Base-by-base conservation (phyloP, 2,888 invertebrate species). In the Stomorhina lunata region DNA sequence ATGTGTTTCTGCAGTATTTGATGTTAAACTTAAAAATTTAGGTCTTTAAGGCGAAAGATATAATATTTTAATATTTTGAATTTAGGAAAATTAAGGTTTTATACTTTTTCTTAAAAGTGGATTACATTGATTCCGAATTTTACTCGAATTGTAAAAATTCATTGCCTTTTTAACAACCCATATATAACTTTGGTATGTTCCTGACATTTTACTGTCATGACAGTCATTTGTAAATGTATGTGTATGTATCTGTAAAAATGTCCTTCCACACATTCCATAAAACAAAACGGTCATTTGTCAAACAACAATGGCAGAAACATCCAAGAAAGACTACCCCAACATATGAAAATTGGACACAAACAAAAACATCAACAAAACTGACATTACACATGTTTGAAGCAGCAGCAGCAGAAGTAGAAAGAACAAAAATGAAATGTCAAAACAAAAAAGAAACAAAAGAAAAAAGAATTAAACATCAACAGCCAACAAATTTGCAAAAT, bases 291-390 rank as follows among this genome's bases (percentile, higher is more conserved):
- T 65, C 65, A 80, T 71, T 76, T 81, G 65, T 76, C 80, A 81
- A 68, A 22, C 40, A 40, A 68, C 40, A 61, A 27, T 40, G 40
- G 6, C 34, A 76, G n/a, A n/a, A n/a, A 29, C 55, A 48, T 20
- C 15, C n/a, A 15, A 15, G 15, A 29, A 37, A 68, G 77, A 77
- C 77, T 81, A 73, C 73, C 77, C 73, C 81, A 81, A 81, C 63
- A 78, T 61, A 29, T 48, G 9, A 59, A 59, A 25, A 45, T 1
- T 4, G 20, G 17, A n/a, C n/a, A n/a, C 50, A 20, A 50, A 32
- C 45, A 40, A 40, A 45, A 73, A 80, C 27, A 45, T 40, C 61
- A 63, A 45, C 17, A n/a, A 34, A 57, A 72, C 15, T 50, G 32
- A 27, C 50, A 25, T 17, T 37, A 66, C 43, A 81, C 78, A 78